phyloP scores from a whole-genome alignment of 1,140 invertebrate species.

The Phocides pigmalion region DNA sequence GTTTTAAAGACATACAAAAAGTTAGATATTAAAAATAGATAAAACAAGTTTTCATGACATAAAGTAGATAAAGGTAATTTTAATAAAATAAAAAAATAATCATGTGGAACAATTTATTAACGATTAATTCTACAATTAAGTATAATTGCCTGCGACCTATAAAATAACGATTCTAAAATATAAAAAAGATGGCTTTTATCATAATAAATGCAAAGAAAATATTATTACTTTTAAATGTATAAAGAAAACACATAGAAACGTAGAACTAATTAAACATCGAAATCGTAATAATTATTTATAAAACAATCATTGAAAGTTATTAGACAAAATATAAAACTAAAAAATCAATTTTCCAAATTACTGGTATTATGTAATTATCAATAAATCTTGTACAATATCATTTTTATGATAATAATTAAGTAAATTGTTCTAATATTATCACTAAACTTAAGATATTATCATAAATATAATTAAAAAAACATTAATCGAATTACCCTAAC shows the following conservation, averaged over 20 bases:
- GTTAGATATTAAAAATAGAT: neutral
- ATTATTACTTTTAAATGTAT: constrained; percentile 3
- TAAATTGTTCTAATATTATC: too few species aligned
- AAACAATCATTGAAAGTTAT: too few species aligned
- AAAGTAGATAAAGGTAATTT: too few species aligned
- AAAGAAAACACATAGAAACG: too few species aligned
- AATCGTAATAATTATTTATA: too few species aligned
- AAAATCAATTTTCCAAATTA: too few species aligned
- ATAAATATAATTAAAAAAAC: constrained; percentile 31
- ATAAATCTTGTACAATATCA: neutral
- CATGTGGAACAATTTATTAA: constrained; percentile 36
- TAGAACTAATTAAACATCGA: too few species aligned
- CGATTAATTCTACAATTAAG: constrained; percentile 53
- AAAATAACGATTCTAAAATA: constrained; percentile 25
- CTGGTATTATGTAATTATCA: too few species aligned
- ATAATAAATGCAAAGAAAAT: constrained; percentile 23
- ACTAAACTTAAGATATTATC: constrained; percentile 10
- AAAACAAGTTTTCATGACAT: too few species aligned
- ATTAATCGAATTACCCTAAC: constrained; percentile 37
- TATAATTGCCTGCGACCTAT: constrained; percentile 53
- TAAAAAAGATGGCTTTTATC: constrained; percentile 14
- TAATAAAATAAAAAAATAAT: constrained; percentile 20
- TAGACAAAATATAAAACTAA: too few species aligned
- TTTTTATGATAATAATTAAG: too few species aligned
- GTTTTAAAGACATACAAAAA: too few species aligned